Conservation (phyloP, 2,113 vertebrate species). For the Acinonyx jubatus region DNA sequence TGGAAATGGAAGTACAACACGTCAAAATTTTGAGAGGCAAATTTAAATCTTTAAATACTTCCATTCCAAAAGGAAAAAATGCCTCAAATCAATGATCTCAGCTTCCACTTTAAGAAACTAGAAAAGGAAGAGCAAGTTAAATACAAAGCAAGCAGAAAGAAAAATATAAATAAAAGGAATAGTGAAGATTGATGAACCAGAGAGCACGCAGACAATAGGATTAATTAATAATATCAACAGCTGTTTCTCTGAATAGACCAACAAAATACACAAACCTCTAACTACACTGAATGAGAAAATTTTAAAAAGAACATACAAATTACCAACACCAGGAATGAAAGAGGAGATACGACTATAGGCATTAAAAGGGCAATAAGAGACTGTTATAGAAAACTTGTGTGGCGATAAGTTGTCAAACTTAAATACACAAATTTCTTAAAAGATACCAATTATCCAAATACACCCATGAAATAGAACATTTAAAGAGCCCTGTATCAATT, state of each 20-base stretch:
- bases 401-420: background rate
- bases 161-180: background rate
- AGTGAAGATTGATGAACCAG: background rate
- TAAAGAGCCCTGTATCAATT: background rate
- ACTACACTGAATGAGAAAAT: background rate
- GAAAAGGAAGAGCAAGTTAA: background rate
- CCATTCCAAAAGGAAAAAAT: background rate
- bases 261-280: background rate
- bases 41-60: background rate
- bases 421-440: background rate
- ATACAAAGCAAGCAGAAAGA: background rate
- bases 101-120: background rate
- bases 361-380: background rate
- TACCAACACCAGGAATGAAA: background rate
- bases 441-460: background rate
- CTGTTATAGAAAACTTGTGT: background rate
- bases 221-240: background rate
- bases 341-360: background rate
- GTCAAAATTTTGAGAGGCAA: background rate
- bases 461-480: background rate
- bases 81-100: background rate
- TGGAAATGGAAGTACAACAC: background rate
- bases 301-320: background rate
- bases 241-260: background rate
- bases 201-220: background rate